phyloP scores from a whole-genome alignment of 2,113 vertebrate species.

The Podilymbus podiceps region DNA sequence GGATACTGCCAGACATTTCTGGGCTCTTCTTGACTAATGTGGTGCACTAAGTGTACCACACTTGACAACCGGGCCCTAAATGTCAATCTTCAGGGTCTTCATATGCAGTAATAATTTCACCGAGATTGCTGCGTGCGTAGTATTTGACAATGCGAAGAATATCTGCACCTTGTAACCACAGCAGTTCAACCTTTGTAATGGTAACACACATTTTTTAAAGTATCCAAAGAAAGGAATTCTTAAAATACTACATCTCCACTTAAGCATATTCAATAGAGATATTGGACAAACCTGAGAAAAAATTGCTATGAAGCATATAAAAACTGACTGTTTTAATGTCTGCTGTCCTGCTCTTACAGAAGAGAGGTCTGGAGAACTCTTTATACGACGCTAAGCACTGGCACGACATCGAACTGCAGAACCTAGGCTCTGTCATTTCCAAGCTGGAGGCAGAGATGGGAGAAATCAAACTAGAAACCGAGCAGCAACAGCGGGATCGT shows the following conservation, averaged over 20 bases:
- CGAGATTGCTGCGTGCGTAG: not conserved
- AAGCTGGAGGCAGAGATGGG: slow-evolving; percentile 89
- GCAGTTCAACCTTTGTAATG: not conserved
- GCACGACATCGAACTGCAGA: slow-evolving; percentile 92
- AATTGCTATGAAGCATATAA: not conserved
- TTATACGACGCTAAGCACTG: slow-evolving; percentile 87
- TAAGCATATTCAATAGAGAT: not conserved
- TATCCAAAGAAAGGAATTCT: not conserved
- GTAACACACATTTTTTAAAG: not conserved
- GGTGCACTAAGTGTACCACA: not conserved
- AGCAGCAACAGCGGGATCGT: slow-evolving; percentile 84
- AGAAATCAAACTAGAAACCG: slow-evolving; percentile 82
- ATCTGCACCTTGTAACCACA: not conserved
- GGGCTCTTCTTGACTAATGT: not conserved
- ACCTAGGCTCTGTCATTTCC: slow-evolving; percentile 85
- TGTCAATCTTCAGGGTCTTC: not conserved
- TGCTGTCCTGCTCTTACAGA: slow-evolving; percentile 73
- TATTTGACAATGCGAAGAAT: not conserved
- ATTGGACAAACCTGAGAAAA: not conserved
- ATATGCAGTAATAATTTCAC: not conserved
- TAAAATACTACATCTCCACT: not conserved
- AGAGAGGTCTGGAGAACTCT: slow-evolving; percentile 90
- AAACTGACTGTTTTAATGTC: not conserved
- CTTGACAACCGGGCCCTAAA: not conserved
- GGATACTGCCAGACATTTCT: not conserved